These are phyloP conservation scores for Oryzias melastigma DNA, from an alignment of 2,113 vertebrate genomes.

Conservation along the genomic window DNA sequence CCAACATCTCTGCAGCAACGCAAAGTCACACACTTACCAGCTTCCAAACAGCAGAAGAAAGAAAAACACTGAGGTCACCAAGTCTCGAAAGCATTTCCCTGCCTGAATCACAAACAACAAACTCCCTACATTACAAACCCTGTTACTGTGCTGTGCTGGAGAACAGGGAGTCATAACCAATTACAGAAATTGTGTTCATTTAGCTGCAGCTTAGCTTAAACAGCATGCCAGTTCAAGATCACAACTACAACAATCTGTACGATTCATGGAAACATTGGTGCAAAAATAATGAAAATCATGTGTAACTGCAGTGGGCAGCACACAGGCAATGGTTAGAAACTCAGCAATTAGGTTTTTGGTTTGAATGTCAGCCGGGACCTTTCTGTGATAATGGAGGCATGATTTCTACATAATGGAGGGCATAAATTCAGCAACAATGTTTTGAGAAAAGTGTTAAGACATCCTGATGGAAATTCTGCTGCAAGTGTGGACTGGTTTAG, in stretches of 20 bases:
- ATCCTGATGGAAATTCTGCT: no score
- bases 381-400: no score
- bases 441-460: no score
- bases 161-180: constrained; percentile 13
- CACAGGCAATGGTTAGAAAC: not conserved
- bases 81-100: constrained; percentile 7
- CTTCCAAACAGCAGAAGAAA: constrained; percentile 1
- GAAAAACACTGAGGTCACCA: constrained; percentile 1
- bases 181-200: constrained; percentile 6
- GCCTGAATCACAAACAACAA: constrained; percentile 25
- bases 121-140: not conserved
- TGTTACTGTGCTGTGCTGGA: constrained; percentile 1
- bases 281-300: not conserved
- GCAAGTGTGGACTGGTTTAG: no score
- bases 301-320: not conserved
- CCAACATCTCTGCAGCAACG: constrained; percentile 6
- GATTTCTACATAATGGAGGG: no score
- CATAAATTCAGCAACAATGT: no score
- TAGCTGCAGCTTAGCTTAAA: not conserved
- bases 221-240: not conserved
- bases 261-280: not conserved
- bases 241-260: not conserved
- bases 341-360: no score
- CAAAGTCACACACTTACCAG: not conserved
- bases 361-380: no score